Evolutionary conservation across 2,113 vertebrate genomes (phyloP), one percentile per base, ranked within the genome.

Genomic region (Sapayoa aenigma): DNA sequence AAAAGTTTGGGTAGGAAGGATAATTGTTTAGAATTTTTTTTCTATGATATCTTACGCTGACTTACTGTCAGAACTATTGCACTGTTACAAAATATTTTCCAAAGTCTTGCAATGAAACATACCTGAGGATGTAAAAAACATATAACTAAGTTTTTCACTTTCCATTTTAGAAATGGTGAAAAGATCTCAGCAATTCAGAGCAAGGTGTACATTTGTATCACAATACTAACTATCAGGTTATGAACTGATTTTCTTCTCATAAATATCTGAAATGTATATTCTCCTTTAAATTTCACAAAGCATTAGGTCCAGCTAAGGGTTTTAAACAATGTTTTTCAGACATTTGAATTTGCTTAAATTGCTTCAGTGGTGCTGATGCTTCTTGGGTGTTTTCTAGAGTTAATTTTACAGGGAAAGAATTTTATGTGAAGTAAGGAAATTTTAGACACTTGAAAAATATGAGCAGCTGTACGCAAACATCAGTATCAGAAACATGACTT

Each of bases 1-100:
- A 94, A 84, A 95, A 49, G 50, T 91, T 93, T 84, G 49, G 91
- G 78, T 91, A 27, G 84, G 84, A 95, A 89, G 84, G 78, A 85
- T 79, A 94, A 91, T 69, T 50, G 58, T 56, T 62, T 62, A 73
- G 52, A 39, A 6, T 16, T 67, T 58, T 60, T 86, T 72, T 53
- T 12, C 22, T 72, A 1, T 44, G 16, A 18, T 75, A 74, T 59
- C 58, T 91, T 77, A 41, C n/a, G 23, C 30, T 95, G 67, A 85
- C 33, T 94, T 89, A 71, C 87, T 90, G 60, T 69, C 53, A 93
- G 74, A 94, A 89, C 41, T 79, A 82, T 11, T 66, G 49, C 58
- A 53, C 41, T 91, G 81, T 87, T 91, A 79, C 67, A 87, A 96
- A 95, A 91, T 82, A 91, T 91, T 96, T 95, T 83, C 62, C 24